Conservation (phyloP, 2,797 vertebrate genomes). For the Diplodus sargus region DNA sequence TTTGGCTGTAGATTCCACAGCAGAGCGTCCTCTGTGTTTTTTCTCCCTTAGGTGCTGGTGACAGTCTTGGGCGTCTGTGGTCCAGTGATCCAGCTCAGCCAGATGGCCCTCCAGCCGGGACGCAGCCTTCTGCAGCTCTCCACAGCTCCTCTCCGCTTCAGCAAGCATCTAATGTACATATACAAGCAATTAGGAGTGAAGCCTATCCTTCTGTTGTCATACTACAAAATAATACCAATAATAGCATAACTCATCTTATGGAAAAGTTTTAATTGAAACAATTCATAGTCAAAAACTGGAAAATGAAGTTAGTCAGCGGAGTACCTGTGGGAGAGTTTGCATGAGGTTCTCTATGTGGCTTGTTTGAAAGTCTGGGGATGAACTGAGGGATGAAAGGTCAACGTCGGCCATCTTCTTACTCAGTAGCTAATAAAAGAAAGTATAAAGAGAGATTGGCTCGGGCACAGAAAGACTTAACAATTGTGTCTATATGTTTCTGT, state of each 20-base stretch:
- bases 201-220: background rate
- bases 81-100: conserved; percentile 76
- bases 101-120: conserved; percentile 74
- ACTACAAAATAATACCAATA: background rate
- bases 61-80: conserved; percentile 66
- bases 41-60: conserved; percentile 58
- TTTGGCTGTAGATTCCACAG: conserved; percentile 30
- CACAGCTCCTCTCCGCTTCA: conserved; percentile 65
- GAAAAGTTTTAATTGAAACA: background rate
- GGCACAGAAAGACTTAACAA: background rate
- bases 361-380: conserved; percentile 55
- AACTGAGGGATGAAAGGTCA: conserved; percentile 47
- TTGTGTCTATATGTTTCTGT: background rate
- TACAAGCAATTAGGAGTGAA: background rate
- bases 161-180: conserved; percentile 53
- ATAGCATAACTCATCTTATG: background rate
- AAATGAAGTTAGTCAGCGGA: background rate
- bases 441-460: background rate
- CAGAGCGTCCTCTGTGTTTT: conserved; percentile 29
- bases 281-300: background rate
- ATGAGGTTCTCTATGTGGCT: conserved; percentile 57
- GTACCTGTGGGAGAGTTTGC: conserved; percentile 70
- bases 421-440: conserved; percentile 34
- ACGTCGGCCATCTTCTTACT: conserved; percentile 70
- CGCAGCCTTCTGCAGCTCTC: conserved; percentile 65